A percentile compares a stretch with the other conserved stretches of the same genome.
These are phyloP conservation scores for Gari tellinella DNA, from an alignment of 2,888 invertebrate genomes.

Conservation along the genomic window DNA sequence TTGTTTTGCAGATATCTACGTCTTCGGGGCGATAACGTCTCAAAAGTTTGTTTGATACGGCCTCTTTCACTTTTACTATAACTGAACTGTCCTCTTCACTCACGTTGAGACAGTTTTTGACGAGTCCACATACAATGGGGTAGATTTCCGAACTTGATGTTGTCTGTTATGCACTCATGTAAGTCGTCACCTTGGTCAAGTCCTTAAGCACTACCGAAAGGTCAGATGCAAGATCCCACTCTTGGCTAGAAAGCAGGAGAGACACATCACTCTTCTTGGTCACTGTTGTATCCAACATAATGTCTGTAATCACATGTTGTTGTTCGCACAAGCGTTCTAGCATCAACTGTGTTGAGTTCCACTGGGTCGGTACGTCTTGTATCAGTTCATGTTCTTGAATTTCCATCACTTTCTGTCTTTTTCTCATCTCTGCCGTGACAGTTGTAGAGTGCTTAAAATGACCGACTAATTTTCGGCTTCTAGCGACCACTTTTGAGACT, in stretches of 20 bases:
- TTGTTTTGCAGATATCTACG: neutral
- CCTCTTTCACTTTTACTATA: slow-evolving; percentile 10
- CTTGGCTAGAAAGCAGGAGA: slow-evolving; percentile 8
- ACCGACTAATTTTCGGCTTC: slow-evolving; percentile 25
- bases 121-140: slow-evolving; percentile 23
- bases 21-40: neutral
- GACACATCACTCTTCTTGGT: slow-evolving; percentile 16
- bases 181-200: slow-evolving; percentile 15
- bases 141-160: slow-evolving; percentile 13
- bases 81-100: slow-evolving; percentile 3
- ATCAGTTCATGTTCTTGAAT: slow-evolving; percentile 22
- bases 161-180: slow-evolving; percentile 19
- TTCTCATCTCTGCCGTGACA: slow-evolving; percentile 18
- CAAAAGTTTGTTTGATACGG: slow-evolving; percentile 1
- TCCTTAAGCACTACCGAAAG: slow-evolving; percentile 12
- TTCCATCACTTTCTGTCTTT: slow-evolving; percentile 15
- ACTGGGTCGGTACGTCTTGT: slow-evolving; percentile 22
- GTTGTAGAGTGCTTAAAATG: slow-evolving; percentile 48
- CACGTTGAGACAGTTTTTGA: slow-evolving; percentile 5
- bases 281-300: slow-evolving; percentile 17
- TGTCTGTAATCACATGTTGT: slow-evolving; percentile 22
- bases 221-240: slow-evolving; percentile 20
- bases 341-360: slow-evolving; percentile 35
- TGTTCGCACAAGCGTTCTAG: slow-evolving; percentile 26
- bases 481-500: slow-evolving; percentile 8